Conservation (phyloP, 2,888 invertebrate genomes). For the Osedax fenrisi region DNA sequence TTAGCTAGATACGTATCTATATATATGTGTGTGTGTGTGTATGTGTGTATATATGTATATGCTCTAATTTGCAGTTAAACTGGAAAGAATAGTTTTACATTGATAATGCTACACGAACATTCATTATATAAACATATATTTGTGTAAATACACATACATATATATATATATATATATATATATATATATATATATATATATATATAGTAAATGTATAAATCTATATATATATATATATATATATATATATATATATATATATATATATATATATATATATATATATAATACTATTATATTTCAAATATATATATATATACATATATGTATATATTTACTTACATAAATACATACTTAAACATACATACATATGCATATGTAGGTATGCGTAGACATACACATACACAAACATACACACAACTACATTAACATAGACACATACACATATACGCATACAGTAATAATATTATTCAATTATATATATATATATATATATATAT, state of each 20-base stretch:
- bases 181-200: background rate
- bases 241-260: background rate
- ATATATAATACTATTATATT: too few relatives aligned
- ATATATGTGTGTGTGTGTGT: too few relatives aligned
- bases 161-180: background rate
- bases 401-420: background rate
- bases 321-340: background rate
- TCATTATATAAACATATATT: background rate
- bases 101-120: too few relatives aligned
- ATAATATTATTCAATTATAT: too few relatives aligned
- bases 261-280: background rate
- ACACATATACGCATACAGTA: too few relatives aligned
- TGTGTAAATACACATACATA: background rate
- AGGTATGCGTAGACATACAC: background rate
- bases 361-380: background rate
- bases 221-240: background rate
- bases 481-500: slow-evolving; percentile 16
- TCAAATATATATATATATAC: background rate
- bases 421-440: background rate
- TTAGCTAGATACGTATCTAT: too few relatives aligned
- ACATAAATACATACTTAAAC: background rate
- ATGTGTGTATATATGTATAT: too few relatives aligned
- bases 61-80: too few relatives aligned
- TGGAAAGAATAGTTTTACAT: too few relatives aligned
- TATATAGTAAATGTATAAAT: background rate